Base-by-base conservation (phyloP, 64 coral and sea anemone species). In the Montipora sp. region DNA sequence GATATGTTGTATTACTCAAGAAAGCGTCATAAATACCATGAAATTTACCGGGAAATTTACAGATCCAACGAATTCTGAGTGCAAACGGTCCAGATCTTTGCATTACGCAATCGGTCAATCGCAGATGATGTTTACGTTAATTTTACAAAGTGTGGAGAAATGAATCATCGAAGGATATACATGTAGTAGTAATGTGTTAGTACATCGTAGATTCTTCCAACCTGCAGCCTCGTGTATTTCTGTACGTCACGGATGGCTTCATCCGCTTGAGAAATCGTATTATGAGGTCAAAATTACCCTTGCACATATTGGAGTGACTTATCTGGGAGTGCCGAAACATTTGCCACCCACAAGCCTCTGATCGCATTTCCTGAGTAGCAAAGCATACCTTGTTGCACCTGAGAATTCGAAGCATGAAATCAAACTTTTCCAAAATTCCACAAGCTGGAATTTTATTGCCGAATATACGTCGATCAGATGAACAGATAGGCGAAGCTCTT, bases 351-450 rank as follows among this genome's bases (percentile, higher is more conserved):
- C 11, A 76, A 76, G 24, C 5, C 60, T 63, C 8, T 46, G 24
- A 46, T 0, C 11, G 11, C 75, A 49, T 23, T 71, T 21, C 75
- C 46, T 19, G 16, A 78, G 46, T 49, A 13, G 45, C 12, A 49
- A 49, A 78, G 13, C 45, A 78, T 49, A 22, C 16, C 19, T 71
- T 22, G 8, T 16, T 84, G 7, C 46, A 85, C 59, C 61, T 85
- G 60, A 72, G 82, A 49, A 85, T 85, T 36, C 36, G 8, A 83
- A 83, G 47, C 47, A 83, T 83, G 59, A 45, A 36, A 44, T 76
- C 74, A 49, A 49, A 47, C 44, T 78, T 78, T 78, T 15, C 15
- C 47, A 78, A 19, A 15, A 78, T 14, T 78, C 49, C 46, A n/a
- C 44, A 77, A 43, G 5, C 15, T 13, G 45, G 43, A 18, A 20